phyloP scores from a whole-genome alignment of 2,113 vertebrate genomes.

The Perognathus longimembris region DNA sequence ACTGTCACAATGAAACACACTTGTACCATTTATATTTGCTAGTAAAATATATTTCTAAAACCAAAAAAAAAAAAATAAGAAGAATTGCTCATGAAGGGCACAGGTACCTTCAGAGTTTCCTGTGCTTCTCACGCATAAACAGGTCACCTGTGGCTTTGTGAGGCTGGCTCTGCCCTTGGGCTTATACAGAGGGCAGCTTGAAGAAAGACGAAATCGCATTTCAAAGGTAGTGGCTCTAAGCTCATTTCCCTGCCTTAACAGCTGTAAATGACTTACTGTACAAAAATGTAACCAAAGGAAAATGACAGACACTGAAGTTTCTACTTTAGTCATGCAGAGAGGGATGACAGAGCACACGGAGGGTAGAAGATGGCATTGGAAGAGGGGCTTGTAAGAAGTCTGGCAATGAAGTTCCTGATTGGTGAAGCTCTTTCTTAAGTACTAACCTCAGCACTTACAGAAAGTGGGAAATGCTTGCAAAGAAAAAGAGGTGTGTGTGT shows the following conservation, averaged over 20 bases:
- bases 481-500: slow-evolving; percentile 37
- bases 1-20: too few species aligned
- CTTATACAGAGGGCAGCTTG: background rate
- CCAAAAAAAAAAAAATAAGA: too few species aligned
- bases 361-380: slow-evolving; percentile 74
- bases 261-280: slow-evolving; percentile 61
- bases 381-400: slow-evolving; percentile 67
- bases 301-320: slow-evolving; percentile 67
- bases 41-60: too few species aligned
- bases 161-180: background rate
- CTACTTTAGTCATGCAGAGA: slow-evolving; percentile 52
- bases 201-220: background rate
- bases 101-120: background rate
- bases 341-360: slow-evolving; percentile 73
- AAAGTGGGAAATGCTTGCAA: slow-evolving; percentile 55
- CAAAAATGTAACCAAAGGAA: slow-evolving; percentile 76
- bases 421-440: slow-evolving; percentile 69
- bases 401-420: slow-evolving; percentile 73
- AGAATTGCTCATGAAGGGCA: background rate
- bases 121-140: background rate
- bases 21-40: too few species aligned
- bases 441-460: slow-evolving; percentile 70
- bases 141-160: background rate
- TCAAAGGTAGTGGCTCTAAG: too few species aligned
- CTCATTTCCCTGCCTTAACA: slow-evolving; percentile 26